Evolutionary conservation across 2,113 vertebrate genomes (phyloP).

Genomic region (Mastomys coucha): DNA sequence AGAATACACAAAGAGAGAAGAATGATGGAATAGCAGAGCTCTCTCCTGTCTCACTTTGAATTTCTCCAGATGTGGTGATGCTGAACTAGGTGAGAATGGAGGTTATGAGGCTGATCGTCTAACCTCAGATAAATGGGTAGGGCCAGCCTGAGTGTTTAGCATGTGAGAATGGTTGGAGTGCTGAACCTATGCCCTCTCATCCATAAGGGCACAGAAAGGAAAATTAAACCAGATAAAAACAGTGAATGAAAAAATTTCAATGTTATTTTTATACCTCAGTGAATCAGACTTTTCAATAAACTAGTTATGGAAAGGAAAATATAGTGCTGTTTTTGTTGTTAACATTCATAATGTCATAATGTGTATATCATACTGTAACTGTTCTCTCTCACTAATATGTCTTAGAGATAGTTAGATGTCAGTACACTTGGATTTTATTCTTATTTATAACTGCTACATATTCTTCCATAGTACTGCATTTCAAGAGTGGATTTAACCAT

Average conservation of each 20-base stretch:
- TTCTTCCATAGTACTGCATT: background rate
- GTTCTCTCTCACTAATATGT: background rate
- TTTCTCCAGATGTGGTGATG: background rate
- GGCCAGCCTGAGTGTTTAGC: background rate
- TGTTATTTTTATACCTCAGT: background rate
- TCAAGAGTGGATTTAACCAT: background rate
- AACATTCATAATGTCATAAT: constrained; percentile 28
- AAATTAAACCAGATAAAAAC: constrained; percentile 25
- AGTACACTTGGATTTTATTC: constrained; percentile 25
- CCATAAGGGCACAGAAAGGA: background rate
- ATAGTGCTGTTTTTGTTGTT: background rate
- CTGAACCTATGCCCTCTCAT: background rate
- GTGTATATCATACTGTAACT: background rate
- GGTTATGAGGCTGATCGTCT: background rate
- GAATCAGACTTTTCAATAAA: constrained; percentile 62
- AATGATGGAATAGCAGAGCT: background rate
- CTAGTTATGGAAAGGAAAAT: constrained; percentile 15
- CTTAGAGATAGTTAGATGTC: constrained; percentile 41
- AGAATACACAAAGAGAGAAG: background rate
- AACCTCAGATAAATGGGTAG: background rate
- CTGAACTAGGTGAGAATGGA: background rate
- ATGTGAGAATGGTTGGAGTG: background rate
- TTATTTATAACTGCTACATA: constrained; percentile 36
- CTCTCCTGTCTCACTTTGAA: background rate
- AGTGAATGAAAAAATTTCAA: background rate